Evolutionary conservation across 2,113 vertebrate species (phyloP).

Genomic region (Chionodraco myersi): DNA sequence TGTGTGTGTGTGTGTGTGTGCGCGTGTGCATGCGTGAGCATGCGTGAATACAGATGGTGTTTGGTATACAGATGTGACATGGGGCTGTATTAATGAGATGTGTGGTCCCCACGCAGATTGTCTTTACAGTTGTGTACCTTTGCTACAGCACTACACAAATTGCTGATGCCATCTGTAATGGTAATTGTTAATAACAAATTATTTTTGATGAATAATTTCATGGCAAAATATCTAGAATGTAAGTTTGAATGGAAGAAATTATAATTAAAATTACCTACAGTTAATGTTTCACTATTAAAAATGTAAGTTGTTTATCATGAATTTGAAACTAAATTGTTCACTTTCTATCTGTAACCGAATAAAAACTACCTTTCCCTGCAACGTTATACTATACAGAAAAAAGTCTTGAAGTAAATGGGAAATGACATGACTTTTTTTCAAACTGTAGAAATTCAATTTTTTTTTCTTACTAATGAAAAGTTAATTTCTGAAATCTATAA

Average conservation of each 20-base stretch:
- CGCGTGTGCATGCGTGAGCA: neutral
- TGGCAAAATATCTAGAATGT: neutral
- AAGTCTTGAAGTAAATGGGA: too few species aligned
- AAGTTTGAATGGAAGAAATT: neutral
- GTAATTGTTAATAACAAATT: neutral
- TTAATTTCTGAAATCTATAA: too few species aligned
- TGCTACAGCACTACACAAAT: constrained; percentile 34
- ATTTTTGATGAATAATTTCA: neutral
- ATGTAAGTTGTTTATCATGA: neutral
- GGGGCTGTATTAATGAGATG: constrained; percentile 64
- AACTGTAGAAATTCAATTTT: too few species aligned
- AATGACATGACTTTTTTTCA: too few species aligned
- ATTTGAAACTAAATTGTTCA: neutral
- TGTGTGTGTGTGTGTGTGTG: neutral
- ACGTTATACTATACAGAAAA: too few species aligned
- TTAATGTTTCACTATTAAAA: neutral
- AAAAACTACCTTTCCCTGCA: neutral
- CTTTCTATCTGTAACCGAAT: neutral
- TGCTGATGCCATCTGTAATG: constrained; percentile 11
- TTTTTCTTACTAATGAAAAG: too few species aligned
- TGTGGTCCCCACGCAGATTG: constrained; percentile 46
- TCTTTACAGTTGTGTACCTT: constrained; percentile 45
- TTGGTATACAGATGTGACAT: constrained; percentile 54
- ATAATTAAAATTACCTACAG: neutral
- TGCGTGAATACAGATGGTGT: constrained; percentile 70